phyloP scores from a whole-genome alignment of 1,140 invertebrate genomes.

The Sitodiplosis mosellana region DNA sequence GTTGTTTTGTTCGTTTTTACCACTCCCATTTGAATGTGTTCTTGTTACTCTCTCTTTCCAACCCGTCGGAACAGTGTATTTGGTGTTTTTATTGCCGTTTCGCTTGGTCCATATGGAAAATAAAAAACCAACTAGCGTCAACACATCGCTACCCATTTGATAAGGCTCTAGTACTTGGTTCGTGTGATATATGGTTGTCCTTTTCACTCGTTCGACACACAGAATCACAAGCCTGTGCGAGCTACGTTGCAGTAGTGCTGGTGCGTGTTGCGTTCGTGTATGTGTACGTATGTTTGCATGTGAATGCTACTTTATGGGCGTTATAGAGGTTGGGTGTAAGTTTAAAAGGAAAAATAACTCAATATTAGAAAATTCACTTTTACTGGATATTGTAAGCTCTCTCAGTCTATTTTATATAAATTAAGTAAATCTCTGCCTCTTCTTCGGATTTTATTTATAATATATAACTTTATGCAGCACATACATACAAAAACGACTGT shows the following conservation, averaged over 20 bases:
- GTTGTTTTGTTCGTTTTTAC: no score
- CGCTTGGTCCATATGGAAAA: no score
- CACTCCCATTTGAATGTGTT: no score
- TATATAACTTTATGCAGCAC: no score
- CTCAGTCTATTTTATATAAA: conserved; percentile 2
- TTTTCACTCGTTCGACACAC: not conserved
- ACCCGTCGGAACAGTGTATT: no score
- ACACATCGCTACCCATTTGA: no score
- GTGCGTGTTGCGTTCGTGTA: not conserved
- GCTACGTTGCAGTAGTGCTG: not conserved
- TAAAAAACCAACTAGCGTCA: no score
- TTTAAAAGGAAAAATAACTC: conserved; percentile 2
- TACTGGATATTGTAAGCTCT: conserved; percentile 1
- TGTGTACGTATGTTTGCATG: not conserved
- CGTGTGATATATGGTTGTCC: not conserved
- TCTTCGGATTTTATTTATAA: conserved; percentile 1
- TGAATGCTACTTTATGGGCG: not conserved
- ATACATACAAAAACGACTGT: no score
- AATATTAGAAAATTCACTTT: conserved; percentile 2
- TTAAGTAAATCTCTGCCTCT: conserved; percentile 3
- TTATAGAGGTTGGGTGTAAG: not conserved
- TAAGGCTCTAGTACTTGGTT: no score
- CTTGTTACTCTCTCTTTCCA: no score
- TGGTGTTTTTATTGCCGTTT: no score
- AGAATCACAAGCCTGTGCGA: not conserved